Conservation (phyloP, 2,113 vertebrate species). For the Hemiscyllium ocellatum region DNA sequence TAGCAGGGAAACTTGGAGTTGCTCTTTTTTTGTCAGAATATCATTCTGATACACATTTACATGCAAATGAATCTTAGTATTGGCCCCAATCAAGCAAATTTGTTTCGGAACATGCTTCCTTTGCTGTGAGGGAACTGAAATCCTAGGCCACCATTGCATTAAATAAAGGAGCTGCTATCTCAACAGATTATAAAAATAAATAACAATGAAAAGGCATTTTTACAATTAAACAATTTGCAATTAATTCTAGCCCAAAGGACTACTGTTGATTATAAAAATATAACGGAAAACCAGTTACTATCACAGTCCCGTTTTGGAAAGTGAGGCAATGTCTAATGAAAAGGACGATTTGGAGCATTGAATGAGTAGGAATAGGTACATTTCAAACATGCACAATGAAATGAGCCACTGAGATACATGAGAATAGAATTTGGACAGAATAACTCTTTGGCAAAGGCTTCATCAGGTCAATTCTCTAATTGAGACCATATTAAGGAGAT, state of each 20-base stretch:
- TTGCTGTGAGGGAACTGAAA: neutral
- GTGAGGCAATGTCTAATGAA: neutral
- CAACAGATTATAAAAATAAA: neutral
- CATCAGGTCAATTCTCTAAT: neutral
- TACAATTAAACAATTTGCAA: neutral
- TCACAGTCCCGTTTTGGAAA: neutral
- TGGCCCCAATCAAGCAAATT: neutral
- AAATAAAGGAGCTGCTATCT: neutral
- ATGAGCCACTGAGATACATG: neutral
- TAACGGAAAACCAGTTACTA: neutral
- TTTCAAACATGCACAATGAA: neutral
- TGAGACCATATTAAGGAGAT: neutral
- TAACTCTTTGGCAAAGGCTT: neutral
- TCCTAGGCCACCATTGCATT: neutral
- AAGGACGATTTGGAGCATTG: neutral
- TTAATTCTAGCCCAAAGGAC: neutral
- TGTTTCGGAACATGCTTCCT: neutral
- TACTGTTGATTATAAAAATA: neutral
- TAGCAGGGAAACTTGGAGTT: neutral
- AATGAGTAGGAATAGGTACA: neutral
- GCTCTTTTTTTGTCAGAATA: too few relatives aligned
- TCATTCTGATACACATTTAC: neutral
- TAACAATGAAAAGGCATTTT: neutral
- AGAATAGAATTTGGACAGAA: neutral
- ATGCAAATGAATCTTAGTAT: neutral